Percentiles rank a stretch among this genome's conserved stretches.
These are phyloP conservation scores for Cryptotis parvus DNA, from an alignment of 2,113 vertebrate species.

Conservation along the genomic window DNA sequence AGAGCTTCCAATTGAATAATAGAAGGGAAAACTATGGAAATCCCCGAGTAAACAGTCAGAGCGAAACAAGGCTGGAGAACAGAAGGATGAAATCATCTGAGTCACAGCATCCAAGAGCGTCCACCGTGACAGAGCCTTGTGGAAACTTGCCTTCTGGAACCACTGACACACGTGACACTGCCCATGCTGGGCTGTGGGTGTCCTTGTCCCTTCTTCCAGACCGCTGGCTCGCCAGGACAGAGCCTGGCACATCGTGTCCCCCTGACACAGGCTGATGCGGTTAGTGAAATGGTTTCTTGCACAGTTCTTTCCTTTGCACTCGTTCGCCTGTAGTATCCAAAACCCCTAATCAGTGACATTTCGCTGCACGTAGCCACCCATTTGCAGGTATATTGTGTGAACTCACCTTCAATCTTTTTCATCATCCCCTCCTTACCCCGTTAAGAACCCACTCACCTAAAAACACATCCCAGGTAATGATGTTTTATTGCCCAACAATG, in stretches of 20 bases:
- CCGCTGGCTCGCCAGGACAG: not conserved
- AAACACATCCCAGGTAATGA: conserved; percentile 56
- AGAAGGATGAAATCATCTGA: not conserved
- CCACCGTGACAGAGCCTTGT: fast-evolving
- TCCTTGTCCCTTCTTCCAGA: fast-evolving
- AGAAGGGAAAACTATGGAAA: no score
- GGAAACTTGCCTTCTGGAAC: fast-evolving
- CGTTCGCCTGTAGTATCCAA: not conserved
- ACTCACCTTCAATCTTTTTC: not conserved
- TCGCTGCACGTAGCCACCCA: no score
- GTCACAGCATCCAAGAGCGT: fast-evolving
- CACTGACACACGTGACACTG: fast-evolving
- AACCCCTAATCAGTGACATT: not conserved
- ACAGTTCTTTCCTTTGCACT: no score
- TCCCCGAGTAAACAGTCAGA: no score
- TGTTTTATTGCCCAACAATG: conserved; percentile 68
- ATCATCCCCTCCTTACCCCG: not conserved
- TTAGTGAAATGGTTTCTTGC: not conserved
- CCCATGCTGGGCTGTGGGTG: fast-evolving
- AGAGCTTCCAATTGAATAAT: no score
- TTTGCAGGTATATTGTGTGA: not conserved
- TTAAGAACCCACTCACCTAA: conserved; percentile 65
- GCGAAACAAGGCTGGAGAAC: no score
- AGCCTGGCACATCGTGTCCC: no score
- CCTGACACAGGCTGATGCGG: fast-evolving